phyloP scores from a whole-genome alignment of 2,113 vertebrate genomes.

The Anser brachyrhynchus region DNA sequence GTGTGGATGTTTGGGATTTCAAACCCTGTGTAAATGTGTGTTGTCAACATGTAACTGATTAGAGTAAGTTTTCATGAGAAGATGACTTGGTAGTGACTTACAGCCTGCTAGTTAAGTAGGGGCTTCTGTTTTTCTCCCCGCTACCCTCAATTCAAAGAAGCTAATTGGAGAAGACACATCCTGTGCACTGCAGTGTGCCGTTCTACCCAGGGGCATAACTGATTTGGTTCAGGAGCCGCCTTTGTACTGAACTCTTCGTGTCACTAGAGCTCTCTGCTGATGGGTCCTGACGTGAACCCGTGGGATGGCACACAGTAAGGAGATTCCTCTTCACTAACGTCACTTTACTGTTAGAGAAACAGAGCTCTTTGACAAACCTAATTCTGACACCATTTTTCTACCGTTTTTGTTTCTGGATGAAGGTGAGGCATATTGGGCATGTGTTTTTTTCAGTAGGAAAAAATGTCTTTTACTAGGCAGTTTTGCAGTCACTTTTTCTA shows the following conservation, averaged over 20 bases:
- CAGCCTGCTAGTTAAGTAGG: background rate
- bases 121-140: background rate
- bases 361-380: background rate
- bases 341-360: background rate
- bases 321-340: slow-evolving; percentile 27
- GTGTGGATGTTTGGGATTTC: background rate
- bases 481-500: background rate
- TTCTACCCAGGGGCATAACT: background rate
- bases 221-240: background rate
- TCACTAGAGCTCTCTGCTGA: slow-evolving; percentile 21
- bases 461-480: background rate
- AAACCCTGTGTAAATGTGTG: background rate
- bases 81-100: background rate
- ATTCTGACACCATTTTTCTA: background rate
- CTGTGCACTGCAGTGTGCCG: background rate
- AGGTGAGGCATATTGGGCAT: background rate
- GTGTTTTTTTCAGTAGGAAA: background rate
- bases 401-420: background rate
- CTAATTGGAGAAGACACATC: slow-evolving; percentile 10
- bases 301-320: background rate
- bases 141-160: background rate
- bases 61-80: background rate
- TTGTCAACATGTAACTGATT: background rate
- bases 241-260: background rate
- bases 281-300: slow-evolving; percentile 56